Evolutionary conservation across 2,888 invertebrate genomes (phyloP), one percentile per base, ranked within the genome.

Genomic region (Phyllotreta cruciferae): DNA sequence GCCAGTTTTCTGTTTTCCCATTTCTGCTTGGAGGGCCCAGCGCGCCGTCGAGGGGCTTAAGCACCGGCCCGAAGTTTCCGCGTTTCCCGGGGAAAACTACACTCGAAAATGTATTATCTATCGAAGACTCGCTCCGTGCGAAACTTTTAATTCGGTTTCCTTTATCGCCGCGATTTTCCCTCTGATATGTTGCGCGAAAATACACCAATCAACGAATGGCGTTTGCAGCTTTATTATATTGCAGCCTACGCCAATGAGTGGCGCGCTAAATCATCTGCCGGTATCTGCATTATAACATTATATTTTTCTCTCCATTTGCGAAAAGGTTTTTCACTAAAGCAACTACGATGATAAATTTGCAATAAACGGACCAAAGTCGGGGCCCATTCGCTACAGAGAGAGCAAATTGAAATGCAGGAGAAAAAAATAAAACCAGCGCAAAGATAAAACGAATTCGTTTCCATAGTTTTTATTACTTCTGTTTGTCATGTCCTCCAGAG

Each of bases 1-100:
- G 67, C 66, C 64, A 62, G 68, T 71, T 70, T 70, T 65, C 69
- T 64, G 69, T 70, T 68, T 66, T 69, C 70, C 69, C 69, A 68
- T 72, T 72, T 71, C 71, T 68, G 70, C 70, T 71, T 66, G 57
- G 42, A 49, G 58, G 61, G 47, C 58, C 55, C 56, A 45, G 36
- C 45, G 45, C 60, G 49, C 45, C 56, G 54, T 54, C 52, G 54
- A 63, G 47, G 49, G 38, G 52, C 55, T 49, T 49, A 64, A 62
- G 58, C 58, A 66, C 60, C 58, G 53, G 61, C 60, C 66, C 65
- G 44, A 67, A 66, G 63, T 64, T 66, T 67, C 63, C 63, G 63
- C 45, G 61, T 64, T 63, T 45, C 36, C 58, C 60, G 38, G 38
- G 37, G 55, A 61, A 47, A 57, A 36, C 57, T 61, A 55, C 39